Evolutionary conservation across 2,888 invertebrate genomes (phyloP), one percentile per base, ranked within the genome.

Genomic region (Lycia hirtaria): DNA sequence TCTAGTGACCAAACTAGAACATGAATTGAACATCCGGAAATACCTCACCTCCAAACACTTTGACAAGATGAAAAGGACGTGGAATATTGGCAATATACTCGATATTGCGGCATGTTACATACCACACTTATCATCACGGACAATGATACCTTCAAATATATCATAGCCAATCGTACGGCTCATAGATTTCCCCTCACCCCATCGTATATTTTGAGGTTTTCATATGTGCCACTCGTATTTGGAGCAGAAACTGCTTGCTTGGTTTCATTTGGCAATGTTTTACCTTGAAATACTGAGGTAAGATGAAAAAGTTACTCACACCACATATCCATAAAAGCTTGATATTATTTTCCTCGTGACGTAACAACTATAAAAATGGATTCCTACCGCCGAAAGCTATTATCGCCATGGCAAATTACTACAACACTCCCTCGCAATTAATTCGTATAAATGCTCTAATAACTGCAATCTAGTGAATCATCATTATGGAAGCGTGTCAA

Each of bases 401-500:
- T 62, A 63, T 56, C 56, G 45, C 52, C 40, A 49, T 44, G 28
- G 55, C 62, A 63, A 63, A 65, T 67, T 56, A 65, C 50, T 5
- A 57, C 56, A 62, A 67, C 53, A 52, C 43, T 48, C 55, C 37
- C 51, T 64, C 53, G 69, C 69, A 68, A 74, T 77, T 73, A 75
- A 70, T 70, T 74, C 59, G 56, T 73, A 68, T 72, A 75, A 77
- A 75, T 72, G 72, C 66, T 67, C 71, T 79, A 78, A 79, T 81
- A 79, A 79, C 73, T 72, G 75, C 76, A 78, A 80, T 80, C 68
- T 73, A 78, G 75, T 78, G 75, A 81, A 78, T 83, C 75, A 78
- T 80, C 72, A 85, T 83, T 81, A 83, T 77, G 80, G 71, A 82
- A 83, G 69, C 67, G 74, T 86, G 83, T 85, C 83, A 84, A 84